Evolutionary conservation across 2,888 invertebrate genomes (phyloP), one percentile per base, ranked within the genome.

Genomic region (Ceramica pisi): DNA sequence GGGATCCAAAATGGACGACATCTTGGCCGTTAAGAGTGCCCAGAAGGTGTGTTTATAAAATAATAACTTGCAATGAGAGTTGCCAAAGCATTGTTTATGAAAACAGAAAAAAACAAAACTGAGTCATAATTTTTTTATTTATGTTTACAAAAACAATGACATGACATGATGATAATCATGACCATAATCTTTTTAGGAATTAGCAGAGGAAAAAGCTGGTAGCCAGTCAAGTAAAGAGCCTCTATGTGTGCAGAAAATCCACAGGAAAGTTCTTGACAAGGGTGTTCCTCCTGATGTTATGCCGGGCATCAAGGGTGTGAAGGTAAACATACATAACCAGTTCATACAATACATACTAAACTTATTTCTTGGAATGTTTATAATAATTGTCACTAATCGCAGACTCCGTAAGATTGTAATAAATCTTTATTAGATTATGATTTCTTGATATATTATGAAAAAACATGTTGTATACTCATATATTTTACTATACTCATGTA

Each of bases 271-370:
- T 71, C 94, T 99, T 86, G 98, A 98, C 88, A 98, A 98, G 94
- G 99, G 98, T 71, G 96, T 98, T 85, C 99, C 99, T 14, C 98
- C 98, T 59, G 99, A 99, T 96, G 98, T 96, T 0, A 97, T 98
- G 97, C 98, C 98, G 48, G 99, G 98, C 78, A 97, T 98, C 87
- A 97, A 98, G 94, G 97, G 97, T 92, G 96, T 96, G 56, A 98
- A 98, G 96, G 98, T 98, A 93, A 44, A 48, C 6, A 21, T 31
- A 48, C 6, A 21, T 31, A 31, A 23, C 23, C 1, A 9, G 3
- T 26, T 38, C 59, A 44, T 23, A n/a, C 2, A 16, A 35, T 48
- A 60, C n/a, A 10, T 26, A 38, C 14, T 2, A 5, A 31, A 31
- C 31, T 1, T 9, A 44, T 35, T 9, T 44, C 23, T 44, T 10